Conservation (phyloP, 2,113 vertebrate genomes). For the Zosterops borbonicus region DNA sequence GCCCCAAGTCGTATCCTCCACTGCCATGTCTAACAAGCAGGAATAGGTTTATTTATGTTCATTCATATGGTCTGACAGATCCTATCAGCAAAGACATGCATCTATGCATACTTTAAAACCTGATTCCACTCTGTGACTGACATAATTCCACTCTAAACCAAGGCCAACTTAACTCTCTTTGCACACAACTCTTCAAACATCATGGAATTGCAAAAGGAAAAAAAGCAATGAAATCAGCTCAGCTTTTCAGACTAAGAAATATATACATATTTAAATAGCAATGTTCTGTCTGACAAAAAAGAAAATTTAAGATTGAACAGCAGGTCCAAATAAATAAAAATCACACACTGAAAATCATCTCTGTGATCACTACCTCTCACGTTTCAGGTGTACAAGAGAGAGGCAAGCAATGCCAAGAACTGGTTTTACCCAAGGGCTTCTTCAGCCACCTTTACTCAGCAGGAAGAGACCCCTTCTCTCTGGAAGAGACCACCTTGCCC, state of each 20-base stretch:
- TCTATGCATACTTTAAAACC: not conserved
- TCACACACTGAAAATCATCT: not conserved
- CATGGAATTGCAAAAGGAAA: not conserved
- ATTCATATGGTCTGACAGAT: not conserved
- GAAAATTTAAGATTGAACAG: not conserved
- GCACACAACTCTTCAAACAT: not conserved
- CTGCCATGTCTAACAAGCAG: not conserved
- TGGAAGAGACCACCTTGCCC: not conserved
- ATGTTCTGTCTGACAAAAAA: not conserved
- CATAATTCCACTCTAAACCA: not conserved
- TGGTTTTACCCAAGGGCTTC: not conserved
- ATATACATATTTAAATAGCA: not conserved
- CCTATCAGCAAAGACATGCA: not conserved
- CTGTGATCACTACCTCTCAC: not conserved
- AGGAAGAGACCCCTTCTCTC: not conserved
- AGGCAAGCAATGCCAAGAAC: fast-evolving
- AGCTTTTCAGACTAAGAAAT: not conserved
- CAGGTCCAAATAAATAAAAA: not conserved
- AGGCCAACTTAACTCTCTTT: not conserved
- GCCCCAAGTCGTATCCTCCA: not conserved
- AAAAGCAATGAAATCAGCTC: not conserved
- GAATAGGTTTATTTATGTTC: not conserved
- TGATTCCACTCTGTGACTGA: not conserved
- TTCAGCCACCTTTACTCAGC: not conserved
- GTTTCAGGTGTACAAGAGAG: not conserved